phyloP scores from a whole-genome alignment of 1,140 invertebrate genomes.

The Hermatobates lingyangjiaoensis region DNA sequence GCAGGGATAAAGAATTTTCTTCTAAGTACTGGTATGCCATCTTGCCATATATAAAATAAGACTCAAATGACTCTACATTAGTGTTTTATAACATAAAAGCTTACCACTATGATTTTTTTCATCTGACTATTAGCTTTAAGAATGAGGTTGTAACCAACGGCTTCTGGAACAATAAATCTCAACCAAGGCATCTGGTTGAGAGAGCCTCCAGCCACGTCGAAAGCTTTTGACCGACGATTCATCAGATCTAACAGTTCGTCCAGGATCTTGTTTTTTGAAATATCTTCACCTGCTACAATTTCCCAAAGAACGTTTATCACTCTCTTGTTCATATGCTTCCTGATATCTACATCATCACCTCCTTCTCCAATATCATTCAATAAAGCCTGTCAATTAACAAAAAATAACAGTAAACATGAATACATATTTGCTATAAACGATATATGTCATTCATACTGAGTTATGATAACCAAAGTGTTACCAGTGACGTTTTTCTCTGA shows the following conservation, averaged over 20 bases:
- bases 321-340: neutral
- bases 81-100: no score
- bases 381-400: neutral
- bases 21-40: no score
- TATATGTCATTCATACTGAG: no score
- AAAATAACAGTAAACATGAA: no score
- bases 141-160: neutral
- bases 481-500: no score
- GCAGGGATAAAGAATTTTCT: no score
- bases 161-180: neutral
- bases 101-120: neutral
- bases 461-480: no score
- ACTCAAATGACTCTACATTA: no score
- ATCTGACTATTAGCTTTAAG: neutral
- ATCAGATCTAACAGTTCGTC: neutral
- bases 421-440: no score
- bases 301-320: neutral
- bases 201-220: neutral
- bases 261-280: neutral
- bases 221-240: neutral
- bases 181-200: neutral
- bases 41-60: no score
- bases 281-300: neutral
- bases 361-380: neutral
- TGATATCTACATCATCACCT: neutral